Percentiles rank a stretch among this genome's conserved stretches.
Conservation (phyloP, 2,797 vertebrate species). For the Craterocephalus amniculus region DNA sequence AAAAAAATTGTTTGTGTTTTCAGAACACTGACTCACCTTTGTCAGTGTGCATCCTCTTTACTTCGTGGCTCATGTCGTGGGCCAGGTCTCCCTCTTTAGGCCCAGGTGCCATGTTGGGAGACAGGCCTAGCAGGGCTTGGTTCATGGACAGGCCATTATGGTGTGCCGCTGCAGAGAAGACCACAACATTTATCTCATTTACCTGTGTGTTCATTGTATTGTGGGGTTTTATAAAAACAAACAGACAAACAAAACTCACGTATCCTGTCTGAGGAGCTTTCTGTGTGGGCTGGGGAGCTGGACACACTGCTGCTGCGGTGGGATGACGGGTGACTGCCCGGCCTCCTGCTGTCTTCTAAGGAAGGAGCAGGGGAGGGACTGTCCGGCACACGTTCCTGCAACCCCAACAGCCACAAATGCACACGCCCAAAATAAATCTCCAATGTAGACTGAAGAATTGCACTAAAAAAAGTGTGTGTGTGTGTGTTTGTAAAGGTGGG, state of each 20-base stretch:
- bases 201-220: conserved; percentile 24
- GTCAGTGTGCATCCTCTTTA: conserved; percentile 94
- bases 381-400: conserved; percentile 95
- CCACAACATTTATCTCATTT: background rate
- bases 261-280: conserved; percentile 99
- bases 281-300: conserved; percentile 97
- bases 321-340: conserved; percentile 96
- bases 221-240: conserved; percentile 15
- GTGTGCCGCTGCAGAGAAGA: conserved; percentile 86
- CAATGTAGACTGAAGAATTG: conserved; percentile 4
- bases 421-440: conserved; percentile 70
- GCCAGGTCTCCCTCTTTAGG: conserved; percentile 98
- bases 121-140: conserved; percentile 95
- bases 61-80: conserved; percentile 94
- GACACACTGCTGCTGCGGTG: conserved; percentile 99
- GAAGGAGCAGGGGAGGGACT: conserved; percentile 97
- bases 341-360: conserved; percentile 95
- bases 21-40: conserved; percentile 87
- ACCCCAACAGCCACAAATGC: conserved; percentile 68
- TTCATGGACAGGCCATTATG: conserved; percentile 99
- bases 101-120: conserved; percentile 93
- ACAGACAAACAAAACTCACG: conserved; percentile 85
- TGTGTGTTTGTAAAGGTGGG: background rate
- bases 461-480: background rate
- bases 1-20: too few relatives aligned